Percentiles rank a stretch among this genome's conserved stretches.
phyloP scores from a whole-genome alignment of 2,113 vertebrate genomes.

The Silurus meridionalis region DNA sequence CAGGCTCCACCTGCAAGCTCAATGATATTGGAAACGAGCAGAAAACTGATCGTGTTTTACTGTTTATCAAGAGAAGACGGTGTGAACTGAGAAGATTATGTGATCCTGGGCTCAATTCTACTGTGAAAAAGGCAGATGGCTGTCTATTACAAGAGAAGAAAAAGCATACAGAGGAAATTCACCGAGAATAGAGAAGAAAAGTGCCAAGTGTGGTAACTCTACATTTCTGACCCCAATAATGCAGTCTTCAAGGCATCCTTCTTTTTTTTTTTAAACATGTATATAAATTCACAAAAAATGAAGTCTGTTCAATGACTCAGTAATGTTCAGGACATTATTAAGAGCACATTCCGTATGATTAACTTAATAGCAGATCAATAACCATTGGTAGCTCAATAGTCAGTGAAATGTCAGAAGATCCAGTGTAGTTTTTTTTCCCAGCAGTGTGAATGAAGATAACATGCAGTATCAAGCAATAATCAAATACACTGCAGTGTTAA shows the following conservation, averaged over 20 bases:
- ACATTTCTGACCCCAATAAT: background rate
- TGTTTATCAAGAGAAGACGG: background rate
- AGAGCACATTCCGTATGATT: background rate
- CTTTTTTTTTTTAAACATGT: background rate
- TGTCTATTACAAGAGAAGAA: background rate
- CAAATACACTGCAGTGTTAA: background rate
- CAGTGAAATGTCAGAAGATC: background rate
- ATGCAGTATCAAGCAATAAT: background rate
- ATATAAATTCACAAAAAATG: background rate
- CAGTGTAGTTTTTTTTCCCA: no score
- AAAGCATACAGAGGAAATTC: background rate
- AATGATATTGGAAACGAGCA: slow-evolving; percentile 22
- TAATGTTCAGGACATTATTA: background rate
- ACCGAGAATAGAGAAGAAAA: background rate
- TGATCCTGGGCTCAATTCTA: background rate
- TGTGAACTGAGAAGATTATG: background rate
- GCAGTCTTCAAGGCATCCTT: background rate
- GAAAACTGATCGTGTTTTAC: background rate
- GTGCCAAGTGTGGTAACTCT: background rate
- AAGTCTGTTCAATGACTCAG: background rate
- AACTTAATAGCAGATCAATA: background rate
- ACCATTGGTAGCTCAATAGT: background rate
- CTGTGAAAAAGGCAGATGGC: background rate
- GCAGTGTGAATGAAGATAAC: background rate
- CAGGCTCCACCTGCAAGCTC: background rate